Conservation (phyloP, 2,888 invertebrate species). For the Scrobipalpa costella region DNA sequence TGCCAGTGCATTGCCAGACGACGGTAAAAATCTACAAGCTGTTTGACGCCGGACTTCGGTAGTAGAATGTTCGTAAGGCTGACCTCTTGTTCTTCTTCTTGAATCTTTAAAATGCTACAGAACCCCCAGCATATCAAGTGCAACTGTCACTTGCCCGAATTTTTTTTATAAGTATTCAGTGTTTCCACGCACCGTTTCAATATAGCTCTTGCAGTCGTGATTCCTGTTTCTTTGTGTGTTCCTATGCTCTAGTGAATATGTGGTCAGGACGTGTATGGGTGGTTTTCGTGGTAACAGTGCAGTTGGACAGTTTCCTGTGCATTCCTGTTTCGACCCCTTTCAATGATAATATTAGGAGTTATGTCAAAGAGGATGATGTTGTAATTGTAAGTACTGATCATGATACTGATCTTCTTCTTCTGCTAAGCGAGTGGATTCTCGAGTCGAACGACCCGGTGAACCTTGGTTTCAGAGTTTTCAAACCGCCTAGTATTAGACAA, state of each 20-base stretch:
- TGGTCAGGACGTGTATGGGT: slow-evolving; percentile 22
- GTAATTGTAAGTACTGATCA: slow-evolving; percentile 67
- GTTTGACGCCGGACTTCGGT: too few relatives aligned
- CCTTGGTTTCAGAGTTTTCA: too few relatives aligned
- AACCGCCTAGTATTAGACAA: too few relatives aligned
- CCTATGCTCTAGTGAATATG: slow-evolving; percentile 21
- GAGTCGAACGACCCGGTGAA: neutral
- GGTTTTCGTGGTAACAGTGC: neutral
- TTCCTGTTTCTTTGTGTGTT: slow-evolving; percentile 24
- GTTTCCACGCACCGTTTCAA: slow-evolving; percentile 44
- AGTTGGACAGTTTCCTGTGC: slow-evolving; percentile 28
- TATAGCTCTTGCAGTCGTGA: slow-evolving; percentile 39
- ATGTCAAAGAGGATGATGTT: slow-evolving; percentile 44
- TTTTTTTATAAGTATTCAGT: slow-evolving; percentile 66
- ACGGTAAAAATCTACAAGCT: too few relatives aligned
- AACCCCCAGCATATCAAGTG: neutral
- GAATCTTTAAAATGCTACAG: neutral
- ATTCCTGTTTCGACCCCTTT: slow-evolving; percentile 52
- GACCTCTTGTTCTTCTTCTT: too few relatives aligned
- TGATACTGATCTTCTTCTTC: too few relatives aligned
- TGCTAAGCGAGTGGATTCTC: too few relatives aligned
- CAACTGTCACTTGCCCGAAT: neutral
- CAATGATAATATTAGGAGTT: slow-evolving; percentile 61
- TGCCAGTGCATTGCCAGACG: too few relatives aligned
- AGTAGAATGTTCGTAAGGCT: too few relatives aligned